A percentile compares a stretch with the other conserved stretches of the same genome.
These are phyloP conservation scores for Tribolium madens DNA, from an alignment of 1,140 invertebrate genomes.

Conservation along the genomic window DNA sequence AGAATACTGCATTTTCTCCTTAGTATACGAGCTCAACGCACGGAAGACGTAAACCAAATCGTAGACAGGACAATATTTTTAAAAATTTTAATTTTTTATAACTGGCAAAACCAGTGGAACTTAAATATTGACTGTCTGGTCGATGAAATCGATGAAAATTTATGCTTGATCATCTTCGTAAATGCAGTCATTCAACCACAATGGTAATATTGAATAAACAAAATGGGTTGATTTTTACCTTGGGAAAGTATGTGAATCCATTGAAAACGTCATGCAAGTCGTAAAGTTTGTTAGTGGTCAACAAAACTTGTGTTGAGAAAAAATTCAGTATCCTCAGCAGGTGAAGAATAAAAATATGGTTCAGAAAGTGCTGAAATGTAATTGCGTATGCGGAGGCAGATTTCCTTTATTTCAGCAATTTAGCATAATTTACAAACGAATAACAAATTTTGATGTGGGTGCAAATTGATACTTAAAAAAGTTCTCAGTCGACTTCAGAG, in stretches of 20 bases:
- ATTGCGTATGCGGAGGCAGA: too few species aligned
- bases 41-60: neutral
- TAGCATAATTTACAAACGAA: slow-evolving; percentile 5
- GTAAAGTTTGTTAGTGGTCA: slow-evolving; percentile 5
- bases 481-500: neutral
- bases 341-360: neutral
- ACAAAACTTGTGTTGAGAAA: neutral
- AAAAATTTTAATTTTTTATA: neutral
- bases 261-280: slow-evolving; percentile 3
- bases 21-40: neutral
- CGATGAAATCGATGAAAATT: neutral
- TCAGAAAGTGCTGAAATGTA: neutral
- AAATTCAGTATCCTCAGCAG: too few species aligned
- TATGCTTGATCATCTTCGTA: slow-evolving; percentile 27
- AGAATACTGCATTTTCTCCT: neutral
- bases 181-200: slow-evolving; percentile 22
- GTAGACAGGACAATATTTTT: neutral
- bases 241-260: slow-evolving; percentile 22
- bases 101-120: slow-evolving; percentile 18
- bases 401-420: neutral
- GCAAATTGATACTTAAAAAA: slow-evolving; percentile 13
- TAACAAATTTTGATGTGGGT: slow-evolving; percentile 2
- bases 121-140: slow-evolving; percentile 19
- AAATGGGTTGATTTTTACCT: slow-evolving; percentile 23
- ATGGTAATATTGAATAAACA: slow-evolving; percentile 30